phyloP scores from a whole-genome alignment of 2,888 invertebrate genomes.

The Prenolepis imparis region DNA sequence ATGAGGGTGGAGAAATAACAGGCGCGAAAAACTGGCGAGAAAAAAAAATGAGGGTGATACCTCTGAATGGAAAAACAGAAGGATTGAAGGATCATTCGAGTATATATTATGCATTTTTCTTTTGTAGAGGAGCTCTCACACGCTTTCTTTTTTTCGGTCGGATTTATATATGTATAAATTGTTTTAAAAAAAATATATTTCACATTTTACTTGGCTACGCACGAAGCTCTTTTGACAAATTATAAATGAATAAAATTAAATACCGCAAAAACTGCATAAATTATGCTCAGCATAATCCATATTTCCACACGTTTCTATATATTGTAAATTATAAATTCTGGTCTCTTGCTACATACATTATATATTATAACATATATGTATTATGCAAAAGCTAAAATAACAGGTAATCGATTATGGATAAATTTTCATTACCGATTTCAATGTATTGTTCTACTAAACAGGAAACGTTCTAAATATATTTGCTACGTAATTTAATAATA shows the following conservation, averaged over 20 bases:
- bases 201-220: background rate
- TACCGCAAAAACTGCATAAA: background rate
- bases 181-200: too few relatives aligned
- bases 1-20: conserved; percentile 48
- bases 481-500: conserved; percentile 1
- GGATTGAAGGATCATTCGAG: conserved; percentile 31
- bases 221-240: background rate
- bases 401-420: background rate
- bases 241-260: background rate
- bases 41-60: conserved; percentile 41
- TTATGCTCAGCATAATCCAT: background rate
- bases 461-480: background rate
- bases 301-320: background rate
- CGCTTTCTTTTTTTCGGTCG: background rate
- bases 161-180: background rate
- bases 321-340: background rate
- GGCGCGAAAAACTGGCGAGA: conserved; percentile 28
- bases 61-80: conserved; percentile 38
- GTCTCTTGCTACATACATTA: background rate
- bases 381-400: background rate
- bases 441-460: background rate
- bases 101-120: conserved; percentile 17
- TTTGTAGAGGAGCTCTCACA: background rate
- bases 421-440: conserved; percentile 1
- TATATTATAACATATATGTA: too few relatives aligned